Base-by-base conservation (phyloP, 2,888 invertebrate genomes). In the Sialis lutaria region DNA sequence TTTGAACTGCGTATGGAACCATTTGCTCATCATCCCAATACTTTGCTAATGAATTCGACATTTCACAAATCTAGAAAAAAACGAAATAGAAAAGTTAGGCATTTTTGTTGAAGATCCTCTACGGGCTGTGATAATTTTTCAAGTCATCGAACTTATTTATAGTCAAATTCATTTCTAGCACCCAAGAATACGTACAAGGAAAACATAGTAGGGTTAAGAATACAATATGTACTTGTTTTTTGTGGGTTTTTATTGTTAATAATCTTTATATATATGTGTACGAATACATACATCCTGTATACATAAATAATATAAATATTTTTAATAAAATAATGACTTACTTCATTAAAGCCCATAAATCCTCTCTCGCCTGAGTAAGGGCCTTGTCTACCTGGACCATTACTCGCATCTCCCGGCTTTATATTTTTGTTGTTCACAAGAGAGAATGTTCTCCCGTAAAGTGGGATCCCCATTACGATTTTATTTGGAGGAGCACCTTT, bases 281-380 rank as follows among this genome's bases (percentile, higher is more conserved):
- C 22, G 4, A 2, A 22, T 22, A 22, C 22, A 2, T 22, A 22
- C 22, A 4, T 4, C 22, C 22, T 22, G 22, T 22, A 22, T 22
- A 22, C 22, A 22, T 4, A 22, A 22, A 22, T n/a, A 22, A 22
- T 22, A 22, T 22, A 22, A 22, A 22, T 22, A 22, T 22, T 22
- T n/a, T 22, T 22, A 22, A 22, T 22, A 22, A 22, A 22, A 22
- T 22, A 22, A 22, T 2, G 2, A 44, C 43, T 48, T 57, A 74
- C 77, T 65, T 87, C 86, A 55, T 82, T 82, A 56, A 77, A 86
- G 9, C 82, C 83, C 44, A 84, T 60, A 33, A 72, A 66, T 2
- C 86, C 86, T n/a, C 62, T 59, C 44, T 73, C 70, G 13, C 62
- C 60, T 0, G 84, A 82, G 55, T 73, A 81, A 0, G 70, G 74